A percentile compares a stretch with the other conserved stretches of the same genome.
Evolutionary conservation across 2,113 vertebrate genomes (phyloP).

Genomic region (Alexandromys fortis): DNA sequence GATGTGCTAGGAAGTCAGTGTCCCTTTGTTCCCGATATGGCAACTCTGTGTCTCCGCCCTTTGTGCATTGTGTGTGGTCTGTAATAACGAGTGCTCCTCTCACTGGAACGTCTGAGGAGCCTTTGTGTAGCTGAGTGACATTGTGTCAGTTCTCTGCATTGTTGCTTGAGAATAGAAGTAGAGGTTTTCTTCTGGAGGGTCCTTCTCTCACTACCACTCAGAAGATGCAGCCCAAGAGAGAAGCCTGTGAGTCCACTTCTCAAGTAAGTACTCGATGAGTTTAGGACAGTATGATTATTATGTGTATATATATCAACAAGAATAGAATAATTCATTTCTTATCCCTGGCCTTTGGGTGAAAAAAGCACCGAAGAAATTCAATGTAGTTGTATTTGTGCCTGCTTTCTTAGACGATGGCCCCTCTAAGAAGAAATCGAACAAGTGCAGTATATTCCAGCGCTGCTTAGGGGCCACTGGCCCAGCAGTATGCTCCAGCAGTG

Average conservation of each 20-base stretch:
- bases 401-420: background rate
- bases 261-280: background rate
- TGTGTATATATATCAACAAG: background rate
- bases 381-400: background rate
- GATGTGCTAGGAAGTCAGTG: conserved; percentile 14
- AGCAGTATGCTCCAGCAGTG: background rate
- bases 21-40: background rate
- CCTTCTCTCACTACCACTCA: conserved; percentile 26
- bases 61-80: conserved; percentile 69
- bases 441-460: background rate
- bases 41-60: conserved; percentile 44
- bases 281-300: background rate
- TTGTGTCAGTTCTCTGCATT: conserved; percentile 25
- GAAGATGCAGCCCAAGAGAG: conserved; percentile 17
- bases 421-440: background rate
- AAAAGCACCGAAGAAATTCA: background rate
- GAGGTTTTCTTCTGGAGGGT: conserved; percentile 44
- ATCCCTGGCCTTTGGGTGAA: background rate
- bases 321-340: background rate
- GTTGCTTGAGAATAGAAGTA: conserved; percentile 45
- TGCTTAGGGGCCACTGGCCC: background rate
- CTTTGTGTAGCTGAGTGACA: conserved; percentile 54
- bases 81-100: conserved; percentile 36
- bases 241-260: background rate
- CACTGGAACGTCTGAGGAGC: conserved; percentile 53